phyloP scores from a whole-genome alignment of 2,797 vertebrate species.

The Amblyraja radiata region DNA sequence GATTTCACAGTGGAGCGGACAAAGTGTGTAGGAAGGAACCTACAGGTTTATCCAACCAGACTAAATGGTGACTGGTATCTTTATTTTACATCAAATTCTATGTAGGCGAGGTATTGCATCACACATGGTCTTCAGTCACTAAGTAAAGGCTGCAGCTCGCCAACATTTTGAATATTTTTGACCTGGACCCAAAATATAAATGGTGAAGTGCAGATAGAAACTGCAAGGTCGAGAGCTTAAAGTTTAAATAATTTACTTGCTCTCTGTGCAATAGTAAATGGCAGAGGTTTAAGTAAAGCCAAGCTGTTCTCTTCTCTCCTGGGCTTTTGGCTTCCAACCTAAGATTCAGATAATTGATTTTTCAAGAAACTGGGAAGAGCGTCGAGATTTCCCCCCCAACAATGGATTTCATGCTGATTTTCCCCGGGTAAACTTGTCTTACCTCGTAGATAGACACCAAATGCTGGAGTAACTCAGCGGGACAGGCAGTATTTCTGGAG shows the following conservation, averaged over 20 bases:
- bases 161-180: neutral
- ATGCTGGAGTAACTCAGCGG: too few species aligned
- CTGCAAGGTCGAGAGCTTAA: neutral
- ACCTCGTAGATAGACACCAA: too few species aligned
- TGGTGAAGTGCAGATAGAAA: neutral
- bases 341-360: neutral
- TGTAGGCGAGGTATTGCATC: neutral
- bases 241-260: neutral
- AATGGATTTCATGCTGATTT: neutral
- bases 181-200: neutral
- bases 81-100: neutral
- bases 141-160: neutral
- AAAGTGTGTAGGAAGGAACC: too few species aligned
- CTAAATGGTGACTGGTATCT: too few species aligned
- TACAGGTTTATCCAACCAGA: too few species aligned
- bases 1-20: too few species aligned
- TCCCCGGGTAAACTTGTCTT: neutral
- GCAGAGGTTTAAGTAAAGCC: neutral
- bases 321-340: neutral
- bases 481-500: too few species aligned
- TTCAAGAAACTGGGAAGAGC: neutral
- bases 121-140: neutral
- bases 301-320: neutral
- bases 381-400: neutral
- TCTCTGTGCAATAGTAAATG: neutral